These are phyloP conservation scores for Hydrotaea cyrtoneurina DNA, from an alignment of 2,888 invertebrate species.

Conservation along the genomic window DNA sequence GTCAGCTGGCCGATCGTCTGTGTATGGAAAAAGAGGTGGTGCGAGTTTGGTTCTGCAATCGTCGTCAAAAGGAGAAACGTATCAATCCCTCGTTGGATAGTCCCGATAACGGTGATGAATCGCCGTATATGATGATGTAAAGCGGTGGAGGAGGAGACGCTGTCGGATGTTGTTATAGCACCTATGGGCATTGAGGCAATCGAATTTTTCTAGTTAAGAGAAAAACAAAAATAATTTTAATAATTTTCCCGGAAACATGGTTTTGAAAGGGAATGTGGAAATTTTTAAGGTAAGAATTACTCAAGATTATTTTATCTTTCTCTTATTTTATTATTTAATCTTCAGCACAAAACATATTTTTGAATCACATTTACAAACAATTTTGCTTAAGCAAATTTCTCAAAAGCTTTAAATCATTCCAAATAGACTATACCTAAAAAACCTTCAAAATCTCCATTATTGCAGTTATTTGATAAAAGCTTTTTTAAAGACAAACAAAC, in stretches of 20 bases:
- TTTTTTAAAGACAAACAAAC: too few relatives aligned
- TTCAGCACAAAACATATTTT: too few relatives aligned
- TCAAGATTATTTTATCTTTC: neutral
- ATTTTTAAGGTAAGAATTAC: constrained; percentile 27
- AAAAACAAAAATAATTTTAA: neutral
- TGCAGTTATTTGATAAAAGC: too few relatives aligned
- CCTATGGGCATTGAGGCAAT: constrained; percentile 57
- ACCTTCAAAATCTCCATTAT: too few relatives aligned
- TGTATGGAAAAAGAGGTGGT: constrained; percentile 99
- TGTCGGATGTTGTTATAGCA: neutral
- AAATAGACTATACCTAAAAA: too few relatives aligned
- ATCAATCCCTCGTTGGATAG: constrained; percentile 92
- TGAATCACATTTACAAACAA: too few relatives aligned
- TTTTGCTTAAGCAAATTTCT: too few relatives aligned
- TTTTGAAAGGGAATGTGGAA: constrained; percentile 25
- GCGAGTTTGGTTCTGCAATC: constrained; percentile 96
- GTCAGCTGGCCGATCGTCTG: constrained; percentile 94
- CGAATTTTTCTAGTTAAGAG: constrained; percentile 46
- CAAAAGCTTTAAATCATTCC: too few relatives aligned
- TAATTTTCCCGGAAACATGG: constrained; percentile 27
- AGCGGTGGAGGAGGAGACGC: too few relatives aligned
- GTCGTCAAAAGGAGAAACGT: constrained; percentile 97
- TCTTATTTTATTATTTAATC: too few relatives aligned
- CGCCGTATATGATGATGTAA: constrained; percentile 77
- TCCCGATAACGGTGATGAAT: constrained; percentile 83